Evolutionary conservation across 2,113 vertebrate species (phyloP).

Genomic region (Eurystomus gularis): DNA sequence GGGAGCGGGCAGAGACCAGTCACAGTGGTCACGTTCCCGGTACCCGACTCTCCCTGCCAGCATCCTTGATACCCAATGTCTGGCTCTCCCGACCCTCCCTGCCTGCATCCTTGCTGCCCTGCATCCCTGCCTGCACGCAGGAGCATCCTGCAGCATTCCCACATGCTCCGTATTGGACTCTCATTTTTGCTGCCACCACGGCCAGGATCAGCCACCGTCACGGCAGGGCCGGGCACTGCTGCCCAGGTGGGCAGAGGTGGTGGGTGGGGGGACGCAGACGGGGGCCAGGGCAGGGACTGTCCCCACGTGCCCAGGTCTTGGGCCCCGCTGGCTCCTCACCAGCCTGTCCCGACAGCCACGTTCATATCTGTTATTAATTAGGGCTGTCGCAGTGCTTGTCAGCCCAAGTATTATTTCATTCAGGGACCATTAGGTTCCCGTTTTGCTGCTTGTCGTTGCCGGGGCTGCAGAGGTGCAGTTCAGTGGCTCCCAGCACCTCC

Average conservation of each 20-base stretch:
- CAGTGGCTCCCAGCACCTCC: background rate
- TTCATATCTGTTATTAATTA: constrained; percentile 66
- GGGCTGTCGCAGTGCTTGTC: constrained; percentile 60
- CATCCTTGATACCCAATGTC: background rate
- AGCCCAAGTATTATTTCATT: constrained; percentile 63
- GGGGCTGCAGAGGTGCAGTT: constrained; percentile 11
- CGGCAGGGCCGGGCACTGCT: accelerated
- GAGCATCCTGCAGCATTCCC: background rate
- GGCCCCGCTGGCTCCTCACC: background rate
- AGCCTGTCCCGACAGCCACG: constrained; percentile 39
- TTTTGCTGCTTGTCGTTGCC: background rate
- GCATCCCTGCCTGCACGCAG: background rate
- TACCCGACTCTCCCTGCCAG: background rate
- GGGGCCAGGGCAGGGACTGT: background rate
- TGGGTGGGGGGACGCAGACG: accelerated
- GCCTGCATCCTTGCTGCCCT: background rate
- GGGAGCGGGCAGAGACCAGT: background rate
- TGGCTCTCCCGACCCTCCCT: no score
- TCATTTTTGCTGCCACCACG: background rate
- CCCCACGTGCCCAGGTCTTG: background rate
- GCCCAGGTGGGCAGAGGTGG: background rate
- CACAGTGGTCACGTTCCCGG: accelerated
- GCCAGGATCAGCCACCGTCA: background rate
- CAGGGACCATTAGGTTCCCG: constrained; percentile 69
- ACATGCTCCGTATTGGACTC: background rate